A percentile compares a stretch with the other conserved stretches of the same genome.
Conservation (phyloP, 1,140 invertebrate species). For the Philopotamus ludificatus region DNA sequence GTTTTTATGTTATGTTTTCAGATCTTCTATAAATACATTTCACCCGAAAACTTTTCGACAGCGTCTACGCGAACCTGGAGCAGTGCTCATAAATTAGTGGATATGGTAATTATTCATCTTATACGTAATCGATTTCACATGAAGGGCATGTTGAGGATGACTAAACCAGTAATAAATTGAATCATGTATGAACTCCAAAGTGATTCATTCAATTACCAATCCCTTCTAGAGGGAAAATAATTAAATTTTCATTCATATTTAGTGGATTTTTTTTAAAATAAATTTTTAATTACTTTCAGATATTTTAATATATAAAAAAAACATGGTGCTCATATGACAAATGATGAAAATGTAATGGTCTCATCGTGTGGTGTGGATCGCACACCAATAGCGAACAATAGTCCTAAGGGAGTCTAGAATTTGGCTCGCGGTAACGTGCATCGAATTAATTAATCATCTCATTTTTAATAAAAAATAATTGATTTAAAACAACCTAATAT, state of each 20-base stretch:
- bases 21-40: constrained; percentile 6
- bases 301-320: constrained; percentile 13
- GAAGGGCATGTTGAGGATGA: constrained; percentile 9
- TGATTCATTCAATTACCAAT: too few species aligned
- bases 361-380: constrained; percentile 26
- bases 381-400: constrained; percentile 35
- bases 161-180: constrained; percentile 39
- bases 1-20: constrained; percentile 36
- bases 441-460: too few species aligned
- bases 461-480: too few species aligned
- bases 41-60: neutral
- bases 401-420: constrained; percentile 27
- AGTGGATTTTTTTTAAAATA: too few species aligned
- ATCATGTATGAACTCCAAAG: too few species aligned
- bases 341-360: constrained; percentile 20
- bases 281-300: constrained; percentile 7
- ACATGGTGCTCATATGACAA: neutral
- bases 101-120: too few species aligned
- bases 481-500: too few species aligned
- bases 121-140: neutral
- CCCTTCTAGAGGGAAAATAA: too few species aligned
- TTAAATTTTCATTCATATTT: too few species aligned
- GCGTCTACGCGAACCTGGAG: too few species aligned
- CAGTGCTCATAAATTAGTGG: too few species aligned
- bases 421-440: constrained; percentile 13